These are phyloP conservation scores for Nymphalis polychloros DNA, from an alignment of 2,888 invertebrate genomes.

Conservation along the genomic window DNA sequence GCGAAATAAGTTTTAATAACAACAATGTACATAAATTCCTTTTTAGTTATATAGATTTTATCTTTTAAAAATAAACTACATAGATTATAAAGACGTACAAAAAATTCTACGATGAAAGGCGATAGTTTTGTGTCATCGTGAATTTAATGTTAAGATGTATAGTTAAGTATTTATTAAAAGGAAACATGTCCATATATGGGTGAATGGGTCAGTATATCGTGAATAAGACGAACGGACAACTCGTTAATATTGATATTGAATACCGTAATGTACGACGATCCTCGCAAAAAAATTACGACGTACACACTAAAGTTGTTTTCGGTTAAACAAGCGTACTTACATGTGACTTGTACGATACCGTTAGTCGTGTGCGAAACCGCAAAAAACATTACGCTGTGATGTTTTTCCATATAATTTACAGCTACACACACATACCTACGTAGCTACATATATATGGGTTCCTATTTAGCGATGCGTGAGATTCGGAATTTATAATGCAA, in stretches of 20 bases:
- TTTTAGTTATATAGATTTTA: no score
- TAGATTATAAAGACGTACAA: no score
- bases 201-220: constrained; percentile 35
- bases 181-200: constrained; percentile 28
- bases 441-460: constrained; percentile 24
- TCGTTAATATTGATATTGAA: constrained; percentile 32
- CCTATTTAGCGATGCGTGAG: constrained; percentile 32
- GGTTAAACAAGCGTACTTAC: constrained; percentile 42
- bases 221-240: constrained; percentile 17
- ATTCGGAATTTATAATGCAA: constrained; percentile 23
- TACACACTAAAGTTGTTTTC: constrained; percentile 36
- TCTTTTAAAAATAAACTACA: no score
- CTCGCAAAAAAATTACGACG: constrained; percentile 17
- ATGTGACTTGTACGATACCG: constrained; percentile 46
- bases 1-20: no score
- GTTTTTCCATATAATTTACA: constrained; percentile 58
- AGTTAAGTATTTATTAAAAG: constrained; percentile 13
- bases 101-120: no score
- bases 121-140: no score
- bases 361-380: constrained; percentile 50
- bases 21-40: no score
- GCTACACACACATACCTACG: constrained; percentile 44
- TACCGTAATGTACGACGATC: constrained; percentile 17
- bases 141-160: no score
- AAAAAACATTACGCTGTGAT: constrained; percentile 52